Percentiles rank a stretch among this genome's conserved stretches.
Evolutionary conservation across 2,888 invertebrate genomes (phyloP).

Genomic region (Zaprionus bogoriensis): DNA sequence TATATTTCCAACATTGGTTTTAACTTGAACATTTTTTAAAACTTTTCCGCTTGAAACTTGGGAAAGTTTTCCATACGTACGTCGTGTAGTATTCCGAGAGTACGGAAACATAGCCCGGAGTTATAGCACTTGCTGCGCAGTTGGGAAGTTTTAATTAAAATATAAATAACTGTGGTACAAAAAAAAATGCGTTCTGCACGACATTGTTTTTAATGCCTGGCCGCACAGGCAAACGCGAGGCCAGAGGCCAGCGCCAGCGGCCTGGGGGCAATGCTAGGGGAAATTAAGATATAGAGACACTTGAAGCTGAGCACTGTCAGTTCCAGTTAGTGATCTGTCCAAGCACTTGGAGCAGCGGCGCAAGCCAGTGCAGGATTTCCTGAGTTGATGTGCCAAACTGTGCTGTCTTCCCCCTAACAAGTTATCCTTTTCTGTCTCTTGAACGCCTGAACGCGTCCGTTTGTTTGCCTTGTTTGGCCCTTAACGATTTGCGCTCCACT

Average conservation of each 20-base stretch:
- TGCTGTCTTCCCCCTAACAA: constrained; percentile 5
- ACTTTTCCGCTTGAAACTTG: too few relatives aligned
- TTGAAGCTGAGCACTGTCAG: not conserved
- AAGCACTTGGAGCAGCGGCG: constrained; percentile 1
- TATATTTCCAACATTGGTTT: too few relatives aligned
- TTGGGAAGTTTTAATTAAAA: constrained; percentile 34
- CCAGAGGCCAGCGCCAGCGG: not conserved
- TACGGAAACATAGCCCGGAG: not conserved
- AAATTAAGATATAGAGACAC: constrained; percentile 1
- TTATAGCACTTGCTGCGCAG: not conserved
- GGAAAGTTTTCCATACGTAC: too few relatives aligned
- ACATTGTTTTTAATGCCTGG: constrained; percentile 24
- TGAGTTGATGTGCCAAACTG: constrained; percentile 6
- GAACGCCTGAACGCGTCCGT: constrained; percentile 42
- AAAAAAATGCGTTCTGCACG: constrained; percentile 20
- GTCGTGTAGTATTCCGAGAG: too few relatives aligned
- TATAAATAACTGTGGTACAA: constrained; percentile 10
- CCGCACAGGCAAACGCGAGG: constrained; percentile 12
- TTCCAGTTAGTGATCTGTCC: constrained; percentile 24
- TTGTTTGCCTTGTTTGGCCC: constrained; percentile 33
- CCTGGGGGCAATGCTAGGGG: not conserved
- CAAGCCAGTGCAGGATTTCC: not conserved
- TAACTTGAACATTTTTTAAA: too few relatives aligned
- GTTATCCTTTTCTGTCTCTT: constrained; percentile 40
- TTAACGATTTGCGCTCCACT: constrained; percentile 58